These are phyloP conservation scores for Vanessa atalanta DNA, from an alignment of 1,140 invertebrate species.

Conservation along the genomic window DNA sequence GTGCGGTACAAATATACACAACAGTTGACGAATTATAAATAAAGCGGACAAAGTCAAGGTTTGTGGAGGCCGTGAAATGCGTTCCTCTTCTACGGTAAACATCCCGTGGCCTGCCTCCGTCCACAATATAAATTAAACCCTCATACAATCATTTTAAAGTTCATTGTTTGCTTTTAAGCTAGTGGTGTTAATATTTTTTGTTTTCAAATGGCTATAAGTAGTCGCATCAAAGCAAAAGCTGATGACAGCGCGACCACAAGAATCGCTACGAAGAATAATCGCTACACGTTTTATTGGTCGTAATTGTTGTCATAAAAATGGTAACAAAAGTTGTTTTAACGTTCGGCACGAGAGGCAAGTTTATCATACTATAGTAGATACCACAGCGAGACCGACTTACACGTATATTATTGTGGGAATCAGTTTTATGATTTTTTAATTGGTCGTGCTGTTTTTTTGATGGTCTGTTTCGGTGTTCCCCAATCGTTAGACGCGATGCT, in stretches of 20 bases:
- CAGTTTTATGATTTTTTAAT: constrained; percentile 74
- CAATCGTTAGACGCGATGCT: not conserved
- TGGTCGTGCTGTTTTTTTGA: constrained; percentile 44
- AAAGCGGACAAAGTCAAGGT: constrained; percentile 66
- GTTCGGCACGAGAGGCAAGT: constrained; percentile 74
- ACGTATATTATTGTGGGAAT: constrained; percentile 67
- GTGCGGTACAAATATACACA: constrained; percentile 40
- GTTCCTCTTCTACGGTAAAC: constrained; percentile 39
- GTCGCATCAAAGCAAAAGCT: constrained; percentile 48
- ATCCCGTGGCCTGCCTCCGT: constrained; percentile 31
- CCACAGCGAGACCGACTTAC: constrained; percentile 60
- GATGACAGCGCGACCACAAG: constrained; percentile 73
- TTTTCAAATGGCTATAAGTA: constrained; percentile 41
- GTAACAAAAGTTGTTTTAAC: constrained; percentile 79
- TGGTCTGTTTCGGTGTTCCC: constrained; percentile 32
- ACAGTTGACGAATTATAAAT: constrained; percentile 66
- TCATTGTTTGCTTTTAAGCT: constrained; percentile 17
- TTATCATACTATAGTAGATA: constrained; percentile 69
- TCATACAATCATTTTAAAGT: constrained; percentile 32
- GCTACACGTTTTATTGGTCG: constrained; percentile 77
- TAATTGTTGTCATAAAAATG: constrained; percentile 79
- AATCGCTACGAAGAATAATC: constrained; percentile 74
- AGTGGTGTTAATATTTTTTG: constrained; percentile 15
- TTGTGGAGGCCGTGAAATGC: constrained; percentile 47
- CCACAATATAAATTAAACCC: constrained; percentile 20